A percentile compares a stretch with the other conserved stretches of the same genome.
These are phyloP conservation scores for Jordanella pulchra DNA, from an alignment of 2,797 vertebrate species.

Conservation along the genomic window DNA sequence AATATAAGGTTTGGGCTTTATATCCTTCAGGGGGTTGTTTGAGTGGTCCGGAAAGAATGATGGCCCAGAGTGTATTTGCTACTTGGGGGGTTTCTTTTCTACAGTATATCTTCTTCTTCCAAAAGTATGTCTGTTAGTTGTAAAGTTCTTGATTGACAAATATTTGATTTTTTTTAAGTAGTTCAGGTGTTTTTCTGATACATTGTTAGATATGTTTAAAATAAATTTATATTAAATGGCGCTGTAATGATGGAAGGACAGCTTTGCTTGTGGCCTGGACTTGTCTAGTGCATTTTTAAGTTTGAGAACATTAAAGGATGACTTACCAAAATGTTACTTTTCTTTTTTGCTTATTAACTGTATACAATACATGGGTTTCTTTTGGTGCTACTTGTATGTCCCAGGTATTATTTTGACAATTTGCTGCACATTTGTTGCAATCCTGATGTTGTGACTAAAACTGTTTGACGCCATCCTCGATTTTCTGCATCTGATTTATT, in stretches of 20 bases:
- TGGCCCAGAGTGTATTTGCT: constrained; percentile 57
- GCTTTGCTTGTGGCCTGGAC: not conserved
- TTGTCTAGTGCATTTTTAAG: no score
- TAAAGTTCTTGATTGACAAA: constrained; percentile 31
- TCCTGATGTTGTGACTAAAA: no score
- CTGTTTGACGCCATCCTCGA: no score
- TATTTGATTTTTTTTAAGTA: constrained; percentile 33
- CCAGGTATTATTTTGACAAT: no score
- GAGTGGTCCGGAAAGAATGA: constrained; percentile 62
- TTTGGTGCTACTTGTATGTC: no score
- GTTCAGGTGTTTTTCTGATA: constrained; percentile 32
- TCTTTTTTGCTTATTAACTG: no score
- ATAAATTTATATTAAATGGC: constrained; percentile 14
- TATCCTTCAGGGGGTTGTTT: constrained; percentile 47
- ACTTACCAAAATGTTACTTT: no score
- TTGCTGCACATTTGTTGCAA: no score
- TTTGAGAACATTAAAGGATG: no score
- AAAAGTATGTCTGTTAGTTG: constrained; percentile 29
- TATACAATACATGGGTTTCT: no score
- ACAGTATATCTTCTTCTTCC: constrained; percentile 38
- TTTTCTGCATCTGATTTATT: no score
- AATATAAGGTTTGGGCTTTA: constrained; percentile 51
- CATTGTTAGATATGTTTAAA: constrained; percentile 25
- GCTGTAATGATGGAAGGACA: constrained; percentile 1
- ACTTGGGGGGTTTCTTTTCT: constrained; percentile 59